A percentile compares a stretch with the other conserved stretches of the same genome.
Conservation (phyloP, 35 echinoderm and acorn worm species). For the Strongylocentrotus purpuratus region DNA sequence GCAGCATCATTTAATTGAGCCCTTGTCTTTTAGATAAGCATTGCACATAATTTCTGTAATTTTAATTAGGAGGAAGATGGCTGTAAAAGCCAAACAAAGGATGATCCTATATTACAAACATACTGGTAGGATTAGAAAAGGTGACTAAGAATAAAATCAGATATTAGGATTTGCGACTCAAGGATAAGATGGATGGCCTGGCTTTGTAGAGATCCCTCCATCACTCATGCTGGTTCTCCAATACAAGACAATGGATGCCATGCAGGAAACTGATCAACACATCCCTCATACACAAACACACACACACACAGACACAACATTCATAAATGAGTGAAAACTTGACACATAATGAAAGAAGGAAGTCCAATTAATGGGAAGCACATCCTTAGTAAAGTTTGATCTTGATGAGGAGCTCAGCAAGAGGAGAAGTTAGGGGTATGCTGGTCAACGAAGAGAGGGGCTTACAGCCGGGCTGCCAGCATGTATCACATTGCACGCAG, state of each 20-base stretch:
- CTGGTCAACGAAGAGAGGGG: not conserved
- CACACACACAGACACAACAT: not conserved
- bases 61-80: not conserved
- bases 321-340: not conserved
- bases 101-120: not conserved
- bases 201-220: not conserved
- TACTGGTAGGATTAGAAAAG: not conserved
- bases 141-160: not conserved
- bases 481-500: not conserved
- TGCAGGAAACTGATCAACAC: not conserved
- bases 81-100: not conserved
- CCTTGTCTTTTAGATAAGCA: not conserved
- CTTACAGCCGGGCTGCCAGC: not conserved
- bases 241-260: not conserved
- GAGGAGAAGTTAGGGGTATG: not conserved
- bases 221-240: not conserved
- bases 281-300: not conserved
- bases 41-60: not conserved
- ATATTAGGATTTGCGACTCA: not conserved
- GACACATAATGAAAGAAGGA: slow-evolving; percentile 17
- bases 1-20: too few species aligned
- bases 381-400: slow-evolving; percentile 4
- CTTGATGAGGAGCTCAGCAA: not conserved
- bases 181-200: not conserved
- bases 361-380: not conserved